Evolutionary conservation across 2,888 invertebrate genomes (phyloP).

Genomic region (Pharmacophagus antenor): DNA sequence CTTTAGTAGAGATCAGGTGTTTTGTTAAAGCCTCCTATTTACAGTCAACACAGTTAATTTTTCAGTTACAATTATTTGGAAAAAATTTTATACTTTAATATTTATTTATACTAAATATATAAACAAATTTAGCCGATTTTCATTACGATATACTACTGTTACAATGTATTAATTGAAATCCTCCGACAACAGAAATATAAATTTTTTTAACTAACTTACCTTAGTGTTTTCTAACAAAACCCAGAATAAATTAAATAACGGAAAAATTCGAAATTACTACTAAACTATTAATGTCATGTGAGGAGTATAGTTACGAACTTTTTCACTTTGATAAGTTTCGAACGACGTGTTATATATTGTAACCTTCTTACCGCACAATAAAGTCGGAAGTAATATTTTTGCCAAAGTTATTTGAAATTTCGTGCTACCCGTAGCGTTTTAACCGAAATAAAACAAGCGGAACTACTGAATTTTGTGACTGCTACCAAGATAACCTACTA

Average conservation of each 20-base stretch:
- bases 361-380: not conserved
- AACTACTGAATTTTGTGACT: not conserved
- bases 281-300: not conserved
- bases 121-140: too few species aligned
- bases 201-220: too few species aligned
- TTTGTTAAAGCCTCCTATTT: not conserved
- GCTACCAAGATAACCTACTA: not conserved
- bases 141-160: too few species aligned
- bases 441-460: not conserved
- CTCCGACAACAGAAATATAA: too few species aligned
- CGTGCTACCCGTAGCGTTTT: not conserved
- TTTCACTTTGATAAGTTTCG: not conserved
- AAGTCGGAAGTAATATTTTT: not conserved
- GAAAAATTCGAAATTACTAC: not conserved
- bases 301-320: not conserved
- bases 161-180: too few species aligned
- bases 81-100: too few species aligned
- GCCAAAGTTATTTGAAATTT: not conserved
- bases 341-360: not conserved
- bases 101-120: too few species aligned
- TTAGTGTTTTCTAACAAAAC: too few species aligned
- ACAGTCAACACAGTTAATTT: too few species aligned
- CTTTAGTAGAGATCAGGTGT: not conserved
- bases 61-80: not conserved
- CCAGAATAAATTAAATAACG: not conserved